A percentile compares a stretch with the other conserved stretches of the same genome.
Conservation (phyloP, 2,113 vertebrate species). For the Bubo blakistoni region DNA sequence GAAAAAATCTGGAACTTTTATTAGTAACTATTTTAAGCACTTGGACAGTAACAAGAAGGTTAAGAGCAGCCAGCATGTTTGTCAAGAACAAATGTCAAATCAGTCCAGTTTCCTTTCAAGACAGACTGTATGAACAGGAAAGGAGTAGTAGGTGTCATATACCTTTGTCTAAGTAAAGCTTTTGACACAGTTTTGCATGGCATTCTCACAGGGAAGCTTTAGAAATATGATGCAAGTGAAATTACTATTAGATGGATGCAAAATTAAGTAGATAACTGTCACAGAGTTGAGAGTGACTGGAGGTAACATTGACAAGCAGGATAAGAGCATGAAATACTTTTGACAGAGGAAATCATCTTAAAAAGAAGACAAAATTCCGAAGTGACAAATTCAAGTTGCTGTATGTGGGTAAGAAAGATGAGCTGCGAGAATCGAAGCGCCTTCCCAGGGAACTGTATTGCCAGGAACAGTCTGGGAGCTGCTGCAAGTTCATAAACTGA, state of each 20-base stretch:
- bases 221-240: background rate
- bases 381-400: background rate
- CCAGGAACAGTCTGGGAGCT: background rate
- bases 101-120: background rate
- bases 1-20: background rate
- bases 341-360: background rate
- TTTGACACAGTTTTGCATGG: background rate
- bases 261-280: background rate
- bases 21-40: background rate
- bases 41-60: background rate
- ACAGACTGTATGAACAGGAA: background rate
- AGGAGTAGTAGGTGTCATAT: background rate
- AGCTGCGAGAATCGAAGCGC: fast-evolving
- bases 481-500: fast-evolving
- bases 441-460: fast-evolving
- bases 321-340: background rate
- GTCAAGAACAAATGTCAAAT: background rate
- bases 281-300: background rate
- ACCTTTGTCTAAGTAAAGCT: background rate
- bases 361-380: background rate
- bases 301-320: background rate
- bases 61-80: background rate
- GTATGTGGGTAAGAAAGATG: background rate
- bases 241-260: background rate
- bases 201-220: background rate